A percentile compares a stretch with the other conserved stretches of the same genome.
These are phyloP conservation scores for Drosophila pseudoananassae DNA, from an alignment of 1,140 invertebrate species.

Conservation along the genomic window DNA sequence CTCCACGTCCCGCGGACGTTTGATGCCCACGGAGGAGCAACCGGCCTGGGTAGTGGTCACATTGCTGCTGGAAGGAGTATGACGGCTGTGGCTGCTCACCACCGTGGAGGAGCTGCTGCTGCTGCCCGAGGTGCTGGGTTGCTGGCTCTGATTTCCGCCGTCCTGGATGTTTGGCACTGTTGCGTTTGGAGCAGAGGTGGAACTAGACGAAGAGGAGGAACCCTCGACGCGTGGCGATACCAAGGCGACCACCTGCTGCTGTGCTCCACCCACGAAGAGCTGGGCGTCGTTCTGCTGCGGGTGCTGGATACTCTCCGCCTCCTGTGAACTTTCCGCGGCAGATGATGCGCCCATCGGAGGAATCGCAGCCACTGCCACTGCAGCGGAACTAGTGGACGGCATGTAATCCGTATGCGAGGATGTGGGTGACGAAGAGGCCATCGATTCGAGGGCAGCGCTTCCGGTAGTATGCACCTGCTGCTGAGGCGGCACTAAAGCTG, in stretches of 20 bases:
- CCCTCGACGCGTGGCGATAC: conserved; percentile 90
- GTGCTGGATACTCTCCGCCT: conserved; percentile 82
- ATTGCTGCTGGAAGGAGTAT: conserved; percentile 86
- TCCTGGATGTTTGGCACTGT: conserved; percentile 80
- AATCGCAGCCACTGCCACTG: conserved; percentile 84
- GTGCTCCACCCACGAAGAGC: conserved; percentile 84
- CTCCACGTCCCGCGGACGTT: conserved; percentile 86
- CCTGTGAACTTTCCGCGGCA: conserved; percentile 81
- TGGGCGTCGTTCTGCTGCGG: conserved; percentile 77
- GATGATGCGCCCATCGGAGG: conserved; percentile 84
- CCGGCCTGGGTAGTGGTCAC: conserved; percentile 87
- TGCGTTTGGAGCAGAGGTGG: conserved; percentile 66
- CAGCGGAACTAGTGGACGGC: conserved; percentile 88
- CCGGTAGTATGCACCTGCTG: conserved; percentile 86
- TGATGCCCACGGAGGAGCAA: conserved; percentile 68
- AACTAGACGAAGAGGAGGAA: conserved; percentile 58
- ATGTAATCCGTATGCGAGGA: conserved; percentile 89
- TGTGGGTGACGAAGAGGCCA: conserved; percentile 86
- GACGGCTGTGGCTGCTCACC: conserved; percentile 85
- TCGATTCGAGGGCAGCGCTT: conserved; percentile 85
- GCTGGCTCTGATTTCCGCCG: conserved; percentile 82
- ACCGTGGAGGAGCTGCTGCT: conserved; percentile 72
- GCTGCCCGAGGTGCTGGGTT: conserved; percentile 80
- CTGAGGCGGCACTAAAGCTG: conserved; percentile 87
- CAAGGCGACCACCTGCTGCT: conserved; percentile 89